phyloP scores from a whole-genome alignment of 2,113 vertebrate genomes.

The Ramphastos sulfuratus region DNA sequence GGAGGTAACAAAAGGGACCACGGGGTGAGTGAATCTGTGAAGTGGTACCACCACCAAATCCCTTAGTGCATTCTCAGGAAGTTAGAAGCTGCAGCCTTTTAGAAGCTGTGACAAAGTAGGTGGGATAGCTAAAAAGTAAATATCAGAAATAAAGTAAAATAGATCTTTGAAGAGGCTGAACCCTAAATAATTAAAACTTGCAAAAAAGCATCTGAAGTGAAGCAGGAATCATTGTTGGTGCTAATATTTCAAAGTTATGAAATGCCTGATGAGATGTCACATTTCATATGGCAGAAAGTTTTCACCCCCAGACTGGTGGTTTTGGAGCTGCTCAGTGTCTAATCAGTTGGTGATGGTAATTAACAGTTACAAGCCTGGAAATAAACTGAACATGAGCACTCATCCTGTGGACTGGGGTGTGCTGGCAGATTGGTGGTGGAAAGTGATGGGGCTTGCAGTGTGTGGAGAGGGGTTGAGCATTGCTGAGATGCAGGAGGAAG shows the following conservation, averaged over 20 bases:
- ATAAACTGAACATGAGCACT: neutral
- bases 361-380: neutral
- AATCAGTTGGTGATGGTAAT: neutral
- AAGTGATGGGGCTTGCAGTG: neutral
- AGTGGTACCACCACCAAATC: neutral
- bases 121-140: constrained; percentile 11
- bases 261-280: neutral
- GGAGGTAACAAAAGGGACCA: neutral
- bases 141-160: neutral
- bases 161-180: neutral
- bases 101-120: neutral
- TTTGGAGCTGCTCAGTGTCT: neutral
- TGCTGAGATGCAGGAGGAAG: neutral
- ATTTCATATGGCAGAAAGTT: neutral
- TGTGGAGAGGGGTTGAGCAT: neutral
- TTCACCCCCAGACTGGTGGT: neutral
- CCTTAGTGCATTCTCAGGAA: neutral
- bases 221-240: constrained; percentile 5
- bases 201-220: neutral
- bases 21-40: neutral
- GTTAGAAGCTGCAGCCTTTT: neutral
- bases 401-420: neutral
- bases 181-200: neutral
- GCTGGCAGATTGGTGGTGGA: neutral
- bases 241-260: constrained; percentile 14